Base-by-base conservation (phyloP, 2,888 invertebrate species). In the Thereva nobilitata region DNA sequence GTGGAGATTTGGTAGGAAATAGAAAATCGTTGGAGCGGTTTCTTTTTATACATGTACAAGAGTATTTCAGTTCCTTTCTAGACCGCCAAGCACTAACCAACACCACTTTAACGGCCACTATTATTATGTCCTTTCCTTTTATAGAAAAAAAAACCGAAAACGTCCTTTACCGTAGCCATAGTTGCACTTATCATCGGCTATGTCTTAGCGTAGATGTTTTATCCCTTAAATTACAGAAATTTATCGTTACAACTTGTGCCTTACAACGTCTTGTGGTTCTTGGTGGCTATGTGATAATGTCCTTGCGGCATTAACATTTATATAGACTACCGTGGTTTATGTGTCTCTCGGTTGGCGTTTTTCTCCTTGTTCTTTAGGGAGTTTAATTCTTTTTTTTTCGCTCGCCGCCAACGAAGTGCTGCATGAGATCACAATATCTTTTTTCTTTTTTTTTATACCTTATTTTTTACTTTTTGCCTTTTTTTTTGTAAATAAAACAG, bases 301-400 rank as follows among this genome's bases (percentile, higher is more conserved):
- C 66, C 52, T 57, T 41, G 50, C 57, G 56, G 57, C 42, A 56
- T 66, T 66, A 57, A 66, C 66, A 66, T 56, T 57, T 66, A 57
- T 66, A 66, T 66, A 50, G 41, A 50, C 34, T n/a, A 12, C 40
- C 37, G 64, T 65, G 55, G 38, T 47, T 56, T 57, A 10, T 66
- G 42, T 7, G 44, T 50, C 47, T 53, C 44, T 41, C 5, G 53
- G 44, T 23, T 23, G 23, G 47, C 23, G 9, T 35, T n/a, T 53
- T 42, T 42, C 10, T 5, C 12, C 9, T 41, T 8, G 4, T 34
- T 23, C 42, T 44, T 41, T 8, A 53, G 53, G 53, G 53, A 38
- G 38, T 53, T 40, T 38, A 5, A 5, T 53, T 53, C 53, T 23
- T 53, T 53, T 8, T 10, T 52, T 5, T 5, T 10, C 23, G 23